Conservation (phyloP, 2,888 invertebrate species). For the Dichetophora obliterata region DNA sequence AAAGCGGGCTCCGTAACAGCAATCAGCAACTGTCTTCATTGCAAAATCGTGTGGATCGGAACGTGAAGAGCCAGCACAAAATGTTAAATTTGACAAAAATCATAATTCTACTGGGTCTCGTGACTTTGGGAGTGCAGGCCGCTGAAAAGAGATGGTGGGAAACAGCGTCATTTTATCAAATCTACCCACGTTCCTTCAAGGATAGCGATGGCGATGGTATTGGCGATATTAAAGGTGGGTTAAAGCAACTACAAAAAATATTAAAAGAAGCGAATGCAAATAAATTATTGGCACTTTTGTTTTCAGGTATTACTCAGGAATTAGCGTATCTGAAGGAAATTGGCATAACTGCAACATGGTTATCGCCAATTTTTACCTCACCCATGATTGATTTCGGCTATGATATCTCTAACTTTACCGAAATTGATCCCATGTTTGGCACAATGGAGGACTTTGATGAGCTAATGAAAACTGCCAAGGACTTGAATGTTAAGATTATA, state of each 20-base stretch:
- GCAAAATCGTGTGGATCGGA: neutral
- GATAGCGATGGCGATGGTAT: slow-evolving; percentile 87
- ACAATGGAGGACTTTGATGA: slow-evolving; percentile 78
- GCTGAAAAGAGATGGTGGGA: slow-evolving; percentile 79
- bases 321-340: slow-evolving; percentile 77
- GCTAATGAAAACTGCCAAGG: slow-evolving; percentile 72
- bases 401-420: slow-evolving; percentile 79
- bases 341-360: slow-evolving; percentile 78
- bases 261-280: neutral
- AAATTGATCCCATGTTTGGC: slow-evolving; percentile 79
- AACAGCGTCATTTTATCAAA: slow-evolving; percentile 84
- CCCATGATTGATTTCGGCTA: slow-evolving; percentile 86
- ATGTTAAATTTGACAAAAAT: slow-evolving; percentile 11
- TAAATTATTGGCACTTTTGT: neutral
- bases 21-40: neutral
- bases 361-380: slow-evolving; percentile 82
- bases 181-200: slow-evolving; percentile 87
- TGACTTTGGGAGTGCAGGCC: slow-evolving; percentile 18
- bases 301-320: slow-evolving; percentile 74
- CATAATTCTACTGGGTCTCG: neutral
- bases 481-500: slow-evolving; percentile 70
- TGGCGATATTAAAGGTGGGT: slow-evolving; percentile 84
- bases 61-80: neutral
- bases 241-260: neutral
- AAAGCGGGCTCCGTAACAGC: neutral